A percentile compares a stretch with the other conserved stretches of the same genome.
Conservation (phyloP, 2,113 vertebrate genomes). For the Centropus unirufus region DNA sequence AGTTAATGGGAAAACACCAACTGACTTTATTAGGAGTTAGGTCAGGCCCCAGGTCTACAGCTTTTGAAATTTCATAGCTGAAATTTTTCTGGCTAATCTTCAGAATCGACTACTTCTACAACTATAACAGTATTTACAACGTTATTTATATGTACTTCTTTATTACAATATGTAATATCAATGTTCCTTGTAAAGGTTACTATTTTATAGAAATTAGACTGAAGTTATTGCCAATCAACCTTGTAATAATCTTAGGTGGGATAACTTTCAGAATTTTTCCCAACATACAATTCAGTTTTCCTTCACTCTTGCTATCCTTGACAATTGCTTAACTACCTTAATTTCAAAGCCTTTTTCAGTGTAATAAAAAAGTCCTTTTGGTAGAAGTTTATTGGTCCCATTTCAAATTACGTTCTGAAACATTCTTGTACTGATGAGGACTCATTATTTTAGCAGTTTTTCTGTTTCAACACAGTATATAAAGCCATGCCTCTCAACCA, state of each 20-base stretch:
- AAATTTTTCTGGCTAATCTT: constrained; percentile 51
- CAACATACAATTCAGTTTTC: constrained; percentile 13
- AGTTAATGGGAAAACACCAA: constrained; percentile 46
- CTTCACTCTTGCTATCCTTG: constrained; percentile 14
- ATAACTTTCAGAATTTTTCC: constrained; percentile 58
- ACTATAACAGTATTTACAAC: constrained; percentile 57
- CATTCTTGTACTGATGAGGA: constrained; percentile 53
- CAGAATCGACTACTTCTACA: constrained; percentile 56
- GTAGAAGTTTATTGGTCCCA: constrained; percentile 64
- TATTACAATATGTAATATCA: constrained; percentile 73
- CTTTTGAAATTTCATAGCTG: constrained; percentile 40
- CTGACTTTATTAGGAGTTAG: constrained; percentile 41
- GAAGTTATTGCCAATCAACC: constrained; percentile 70
- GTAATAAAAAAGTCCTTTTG: constrained; percentile 68
- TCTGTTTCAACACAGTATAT: constrained; percentile 69
- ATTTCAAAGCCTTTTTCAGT: constrained; percentile 51
- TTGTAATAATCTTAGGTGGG: constrained; percentile 60
- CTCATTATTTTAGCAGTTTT: constrained; percentile 54
- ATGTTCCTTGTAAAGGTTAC: constrained; percentile 69
- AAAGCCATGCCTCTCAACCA: constrained; percentile 72
- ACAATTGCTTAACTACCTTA: constrained; percentile 43
- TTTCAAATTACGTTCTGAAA: constrained; percentile 62
- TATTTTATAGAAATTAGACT: constrained; percentile 68
- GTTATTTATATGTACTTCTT: constrained; percentile 67
- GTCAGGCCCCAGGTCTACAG: constrained; percentile 12